Evolutionary conservation across 35 echinoderm and acorn worm species (phyloP), one percentile per base, ranked within the genome.

Genomic region (Ophiothrix spiculata): DNA sequence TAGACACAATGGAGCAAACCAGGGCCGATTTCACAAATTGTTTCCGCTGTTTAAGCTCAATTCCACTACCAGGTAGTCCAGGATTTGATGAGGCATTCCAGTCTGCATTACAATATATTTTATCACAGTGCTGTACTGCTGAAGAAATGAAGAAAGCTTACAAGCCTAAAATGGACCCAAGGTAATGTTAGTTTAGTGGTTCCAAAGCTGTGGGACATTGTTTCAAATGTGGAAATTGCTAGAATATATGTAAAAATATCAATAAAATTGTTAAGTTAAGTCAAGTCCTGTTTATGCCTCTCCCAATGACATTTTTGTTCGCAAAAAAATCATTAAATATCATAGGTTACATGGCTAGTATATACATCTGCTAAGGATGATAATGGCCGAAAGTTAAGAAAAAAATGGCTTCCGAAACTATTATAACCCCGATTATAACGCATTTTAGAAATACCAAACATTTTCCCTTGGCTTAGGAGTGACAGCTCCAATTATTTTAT

Each of bases 11-110:
- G 82, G 81, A 94, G 56, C 74, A 83, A 35, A 93, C 92, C 12
- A 77, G 87, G 64, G 92, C 92, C 13, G 96, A 99, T 35, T 99
- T 94, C 75, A 99, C 96, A 40, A 99, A 99, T 46, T 84, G 81
- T 40, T 99, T 99, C 69, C 81, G 96, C 36, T 89, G 89, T 79
- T 87, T 99, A 38, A 94, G 89, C 75, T 56, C 33, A 10, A 10
- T 99, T 35, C 40, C 81, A 10, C 91, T 99, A 6, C 96, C 96
- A 75, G 89, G 86, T 38, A 39, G 75, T 25, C 13, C 33, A 38
- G 85, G 40, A 37, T 60, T 23, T 29, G 45, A 87, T 37, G 85
- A 85, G 17, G 36, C 74, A 6, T 54, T 36, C 31, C 63, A 86
- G 31, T 35, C 54, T 39, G 73, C 82, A 37, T 56, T 78, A 33